phyloP scores from a whole-genome alignment of 1,140 invertebrate genomes.

The Trichonephila clavipes region DNA sequence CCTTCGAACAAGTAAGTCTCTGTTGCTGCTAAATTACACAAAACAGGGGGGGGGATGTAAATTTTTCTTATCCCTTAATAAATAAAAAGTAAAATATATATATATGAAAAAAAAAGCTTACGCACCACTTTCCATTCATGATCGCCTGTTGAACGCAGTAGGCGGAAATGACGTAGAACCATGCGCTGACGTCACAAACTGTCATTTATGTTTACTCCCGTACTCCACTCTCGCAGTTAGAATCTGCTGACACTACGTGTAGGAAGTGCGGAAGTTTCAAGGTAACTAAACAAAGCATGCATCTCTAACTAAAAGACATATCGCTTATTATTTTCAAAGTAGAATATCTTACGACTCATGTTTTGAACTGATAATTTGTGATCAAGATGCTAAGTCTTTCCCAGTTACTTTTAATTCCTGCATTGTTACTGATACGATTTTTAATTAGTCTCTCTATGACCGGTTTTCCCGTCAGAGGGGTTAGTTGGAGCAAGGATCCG shows the following conservation, averaged over 20 bases:
- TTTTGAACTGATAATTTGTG: neutral
- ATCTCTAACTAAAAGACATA: neutral
- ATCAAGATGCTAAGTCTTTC: constrained; percentile 57
- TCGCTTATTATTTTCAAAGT: neutral
- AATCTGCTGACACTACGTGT: neutral
- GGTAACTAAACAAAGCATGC: neutral
- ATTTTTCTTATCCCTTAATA: too few relatives aligned
- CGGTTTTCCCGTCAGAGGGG: constrained; percentile 54
- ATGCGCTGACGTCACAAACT: neutral
- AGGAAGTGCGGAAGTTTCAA: neutral
- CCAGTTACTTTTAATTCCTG: constrained; percentile 56
- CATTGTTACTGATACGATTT: constrained; percentile 54
- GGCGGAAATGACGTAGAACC: neutral
- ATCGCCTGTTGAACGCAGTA: neutral
- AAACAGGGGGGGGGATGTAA: too few relatives aligned
- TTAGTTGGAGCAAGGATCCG: constrained; percentile 65
- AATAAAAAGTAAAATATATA: too few relatives aligned
- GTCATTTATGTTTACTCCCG: neutral
- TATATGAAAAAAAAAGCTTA: too few relatives aligned
- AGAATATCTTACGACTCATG: neutral
- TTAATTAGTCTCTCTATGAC: constrained; percentile 43
- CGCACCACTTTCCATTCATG: too few relatives aligned
- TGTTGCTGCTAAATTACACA: too few relatives aligned
- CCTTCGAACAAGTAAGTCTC: too few relatives aligned
- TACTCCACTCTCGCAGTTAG: neutral